phyloP scores from a whole-genome alignment of 2,888 invertebrate genomes.

The Heliconius ethilla region DNA sequence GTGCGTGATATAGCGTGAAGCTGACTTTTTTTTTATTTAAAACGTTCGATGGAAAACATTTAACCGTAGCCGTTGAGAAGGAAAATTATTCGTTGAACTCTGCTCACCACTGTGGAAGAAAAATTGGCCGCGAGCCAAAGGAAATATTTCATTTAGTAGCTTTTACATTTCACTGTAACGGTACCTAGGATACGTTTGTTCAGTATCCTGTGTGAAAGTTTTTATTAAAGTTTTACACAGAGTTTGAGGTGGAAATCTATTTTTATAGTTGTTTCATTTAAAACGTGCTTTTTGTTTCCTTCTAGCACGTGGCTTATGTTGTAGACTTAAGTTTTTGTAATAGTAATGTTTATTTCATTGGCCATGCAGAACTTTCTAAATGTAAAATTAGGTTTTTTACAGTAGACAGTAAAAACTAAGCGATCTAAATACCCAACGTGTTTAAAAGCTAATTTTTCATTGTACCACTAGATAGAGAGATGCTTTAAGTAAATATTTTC shows the following conservation, averaged over 20 bases:
- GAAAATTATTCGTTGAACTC: slow-evolving; percentile 45
- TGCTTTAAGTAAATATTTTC: no score
- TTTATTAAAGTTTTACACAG: slow-evolving; percentile 13
- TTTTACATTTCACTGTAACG: slow-evolving; percentile 37
- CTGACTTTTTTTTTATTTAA: neutral
- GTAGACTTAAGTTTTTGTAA: no score
- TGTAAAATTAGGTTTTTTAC: no score
- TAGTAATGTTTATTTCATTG: no score
- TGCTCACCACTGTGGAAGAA: slow-evolving; percentile 40
- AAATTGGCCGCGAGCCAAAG: slow-evolving; percentile 41
- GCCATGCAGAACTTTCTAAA: no score
- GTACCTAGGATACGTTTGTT: slow-evolving; percentile 19
- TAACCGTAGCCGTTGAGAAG: slow-evolving; percentile 39
- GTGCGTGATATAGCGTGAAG: no score
- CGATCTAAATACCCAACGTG: no score
- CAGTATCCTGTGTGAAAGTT: slow-evolving; percentile 3
- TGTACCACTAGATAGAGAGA: no score
- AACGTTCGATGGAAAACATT: slow-evolving; percentile 41
- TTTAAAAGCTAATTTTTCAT: no score
- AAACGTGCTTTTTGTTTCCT: neutral
- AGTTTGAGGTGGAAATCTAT: neutral
- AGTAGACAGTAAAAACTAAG: no score
- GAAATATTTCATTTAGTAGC: slow-evolving; percentile 44
- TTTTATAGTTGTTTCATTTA: neutral
- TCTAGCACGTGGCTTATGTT: no score